A percentile compares a stretch with the other conserved stretches of the same genome.
phyloP scores from a whole-genome alignment of 2,888 invertebrate genomes.

The Latrodectus elegans region DNA sequence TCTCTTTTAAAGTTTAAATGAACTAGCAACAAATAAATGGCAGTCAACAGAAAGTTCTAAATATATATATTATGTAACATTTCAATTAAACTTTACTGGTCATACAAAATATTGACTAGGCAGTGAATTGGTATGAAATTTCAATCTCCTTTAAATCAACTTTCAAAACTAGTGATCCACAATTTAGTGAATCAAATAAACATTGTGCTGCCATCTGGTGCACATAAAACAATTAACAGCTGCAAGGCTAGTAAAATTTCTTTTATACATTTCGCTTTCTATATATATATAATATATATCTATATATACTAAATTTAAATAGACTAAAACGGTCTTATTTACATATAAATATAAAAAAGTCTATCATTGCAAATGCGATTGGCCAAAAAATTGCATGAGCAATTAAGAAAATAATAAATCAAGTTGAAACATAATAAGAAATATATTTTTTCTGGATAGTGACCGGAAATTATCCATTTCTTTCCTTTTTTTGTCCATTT shows the following conservation, averaged over 20 bases:
- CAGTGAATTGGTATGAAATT: constrained; percentile 67
- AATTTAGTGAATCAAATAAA: constrained; percentile 15
- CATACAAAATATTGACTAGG: constrained; percentile 64
- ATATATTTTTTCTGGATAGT: neutral
- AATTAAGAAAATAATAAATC: constrained; percentile 32
- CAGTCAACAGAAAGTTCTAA: constrained; percentile 45
- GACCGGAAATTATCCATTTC: neutral
- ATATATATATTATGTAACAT: constrained; percentile 31
- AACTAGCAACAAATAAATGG: constrained; percentile 59
- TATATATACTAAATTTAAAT: constrained; percentile 68
- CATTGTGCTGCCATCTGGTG: constrained; percentile 44
- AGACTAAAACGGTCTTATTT: constrained; percentile 61
- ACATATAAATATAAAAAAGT: constrained; percentile 68
- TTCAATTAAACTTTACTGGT: constrained; percentile 63
- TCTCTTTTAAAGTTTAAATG: constrained; percentile 14
- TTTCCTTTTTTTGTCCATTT: neutral
- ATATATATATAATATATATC: constrained; percentile 64
- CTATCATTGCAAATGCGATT: constrained; percentile 57
- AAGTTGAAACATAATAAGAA: neutral
- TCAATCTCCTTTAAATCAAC: constrained; percentile 42
- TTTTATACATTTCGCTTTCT: constrained; percentile 36
- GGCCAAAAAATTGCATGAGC: constrained; percentile 55
- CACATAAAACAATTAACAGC: constrained; percentile 52
- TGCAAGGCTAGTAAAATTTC: constrained; percentile 57
- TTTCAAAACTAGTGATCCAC: constrained; percentile 2